Percentiles rank a stretch among this genome's conserved stretches.
phyloP scores from a whole-genome alignment of 2,888 invertebrate genomes.

The Exephanes ischioxanthus region DNA sequence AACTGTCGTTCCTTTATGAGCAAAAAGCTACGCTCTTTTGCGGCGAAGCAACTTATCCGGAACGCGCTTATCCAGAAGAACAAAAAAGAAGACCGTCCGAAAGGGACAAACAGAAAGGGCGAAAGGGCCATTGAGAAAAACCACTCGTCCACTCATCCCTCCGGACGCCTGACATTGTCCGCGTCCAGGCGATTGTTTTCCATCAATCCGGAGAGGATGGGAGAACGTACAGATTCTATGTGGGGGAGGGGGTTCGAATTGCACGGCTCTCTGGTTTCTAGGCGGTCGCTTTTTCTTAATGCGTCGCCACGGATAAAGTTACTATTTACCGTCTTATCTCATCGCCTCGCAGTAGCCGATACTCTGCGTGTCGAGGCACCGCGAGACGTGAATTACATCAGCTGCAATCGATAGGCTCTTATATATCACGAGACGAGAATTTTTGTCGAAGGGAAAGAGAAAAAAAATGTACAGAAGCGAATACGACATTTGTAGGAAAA shows the following conservation, averaged over 20 bases:
- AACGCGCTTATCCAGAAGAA: background rate
- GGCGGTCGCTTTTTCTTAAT: slow-evolving; percentile 51
- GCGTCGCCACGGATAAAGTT: slow-evolving; percentile 65
- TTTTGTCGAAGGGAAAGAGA: slow-evolving; percentile 6
- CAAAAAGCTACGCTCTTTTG: background rate
- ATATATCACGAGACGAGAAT: background rate
- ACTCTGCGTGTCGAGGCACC: slow-evolving; percentile 49
- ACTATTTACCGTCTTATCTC: slow-evolving; percentile 69
- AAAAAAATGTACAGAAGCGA: slow-evolving; percentile 19
- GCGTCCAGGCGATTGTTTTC: slow-evolving; percentile 69
- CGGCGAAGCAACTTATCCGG: background rate
- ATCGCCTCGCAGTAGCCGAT: slow-evolving; percentile 30
- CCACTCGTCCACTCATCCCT: slow-evolving; percentile 33
- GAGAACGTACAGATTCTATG: slow-evolving; percentile 69
- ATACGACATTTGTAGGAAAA: slow-evolving; percentile 17
- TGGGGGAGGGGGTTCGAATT: slow-evolving; percentile 21
- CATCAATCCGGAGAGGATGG: slow-evolving; percentile 52
- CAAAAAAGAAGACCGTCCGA: slow-evolving; percentile 8
- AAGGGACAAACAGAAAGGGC: slow-evolving; percentile 21
- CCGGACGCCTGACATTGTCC: slow-evolving; percentile 68
- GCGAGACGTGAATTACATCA: slow-evolving; percentile 40
- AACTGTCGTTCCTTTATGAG: background rate
- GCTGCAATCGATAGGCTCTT: slow-evolving; percentile 36
- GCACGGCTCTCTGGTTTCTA: slow-evolving; percentile 5
- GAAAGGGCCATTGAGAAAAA: slow-evolving; percentile 33